Base-by-base conservation (phyloP, 2,113 vertebrate genomes). In the Gasterosteus nipponicus region DNA sequence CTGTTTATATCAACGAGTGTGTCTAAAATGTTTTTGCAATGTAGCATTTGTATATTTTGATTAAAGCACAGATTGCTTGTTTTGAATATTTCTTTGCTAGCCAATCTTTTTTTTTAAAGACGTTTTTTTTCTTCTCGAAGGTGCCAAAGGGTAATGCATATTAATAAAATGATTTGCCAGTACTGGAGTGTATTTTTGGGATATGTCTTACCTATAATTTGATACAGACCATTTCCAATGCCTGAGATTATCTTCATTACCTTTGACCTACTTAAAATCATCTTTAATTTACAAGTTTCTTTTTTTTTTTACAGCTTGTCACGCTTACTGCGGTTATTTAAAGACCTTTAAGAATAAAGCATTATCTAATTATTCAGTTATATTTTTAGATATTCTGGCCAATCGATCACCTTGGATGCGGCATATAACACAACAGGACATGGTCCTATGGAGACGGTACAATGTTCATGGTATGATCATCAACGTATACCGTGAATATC, bases 81-180 rank as follows among this genome's bases (percentile, higher is more conserved):
- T 11, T 47, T 26, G 22, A 26, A 26, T 26, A 26, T 26, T 26
- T 26, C 22, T 26, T 26, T 26, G 22, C 22, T 26, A 26, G 22
- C 22, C 22, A 26, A 26, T 26, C 16, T 18, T 57, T 57, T 7
- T 5, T n/a, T 16, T n/a, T 1, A 29, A 64, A 58, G 42, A 53
- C 1, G 6, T 38, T 38, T 35, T 47, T 47, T 61, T 54, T 67
- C 7, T 38, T 80, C 42, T 76, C 18, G 54, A 61, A 71, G 39
- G 72, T 87, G 85, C 81, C 76, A 86, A 86, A 87, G 58, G 59
- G 8, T 68, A 41, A 79, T 64, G 42, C 57, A 54, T 69, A 33
- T 49, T 51, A 84, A 74, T 76, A 51, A 84, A 80, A 57, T n/a
- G 2, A 58, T 80, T 77, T 80, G 59, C 54, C 35, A 70, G 63